These are phyloP conservation scores for Bradypodion ventrale DNA, from an alignment of 2,797 vertebrate genomes.

Conservation along the genomic window DNA sequence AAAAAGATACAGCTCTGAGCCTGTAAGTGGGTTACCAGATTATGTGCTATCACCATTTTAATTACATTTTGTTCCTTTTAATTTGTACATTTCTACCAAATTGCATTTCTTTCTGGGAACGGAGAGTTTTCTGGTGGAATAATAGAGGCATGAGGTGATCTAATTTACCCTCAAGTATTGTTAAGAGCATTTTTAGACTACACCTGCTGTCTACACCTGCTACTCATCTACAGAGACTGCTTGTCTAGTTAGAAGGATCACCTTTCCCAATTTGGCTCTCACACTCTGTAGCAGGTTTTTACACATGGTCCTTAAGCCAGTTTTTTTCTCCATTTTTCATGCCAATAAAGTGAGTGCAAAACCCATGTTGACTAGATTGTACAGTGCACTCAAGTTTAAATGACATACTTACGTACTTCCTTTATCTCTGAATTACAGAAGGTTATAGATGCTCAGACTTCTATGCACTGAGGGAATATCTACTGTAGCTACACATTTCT, in stretches of 20 bases:
- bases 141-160: not conserved
- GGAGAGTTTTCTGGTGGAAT: conserved; percentile 41
- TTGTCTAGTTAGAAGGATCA: not conserved
- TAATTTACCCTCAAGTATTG: conserved; percentile 12
- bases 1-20: conserved; percentile 56
- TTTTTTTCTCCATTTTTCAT: not conserved
- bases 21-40: conserved; percentile 73
- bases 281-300: not conserved
- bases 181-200: not conserved
- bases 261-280: not conserved
- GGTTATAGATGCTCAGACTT: not conserved
- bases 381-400: not conserved
- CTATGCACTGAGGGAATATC: not conserved
- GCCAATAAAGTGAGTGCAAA: not conserved
- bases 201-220: not conserved
- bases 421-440: not conserved
- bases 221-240: not conserved
- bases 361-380: not conserved
- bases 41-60: conserved; percentile 69
- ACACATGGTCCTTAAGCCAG: not conserved
- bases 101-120: conserved; percentile 38
- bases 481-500: not conserved
- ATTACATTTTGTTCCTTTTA: conserved; percentile 66
- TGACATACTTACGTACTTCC: not conserved
- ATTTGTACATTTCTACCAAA: conserved; percentile 62